A percentile compares a stretch with the other conserved stretches of the same genome.
These are phyloP conservation scores for Drosophila baimaii DNA, from an alignment of 1,140 invertebrate species.

Conservation along the genomic window DNA sequence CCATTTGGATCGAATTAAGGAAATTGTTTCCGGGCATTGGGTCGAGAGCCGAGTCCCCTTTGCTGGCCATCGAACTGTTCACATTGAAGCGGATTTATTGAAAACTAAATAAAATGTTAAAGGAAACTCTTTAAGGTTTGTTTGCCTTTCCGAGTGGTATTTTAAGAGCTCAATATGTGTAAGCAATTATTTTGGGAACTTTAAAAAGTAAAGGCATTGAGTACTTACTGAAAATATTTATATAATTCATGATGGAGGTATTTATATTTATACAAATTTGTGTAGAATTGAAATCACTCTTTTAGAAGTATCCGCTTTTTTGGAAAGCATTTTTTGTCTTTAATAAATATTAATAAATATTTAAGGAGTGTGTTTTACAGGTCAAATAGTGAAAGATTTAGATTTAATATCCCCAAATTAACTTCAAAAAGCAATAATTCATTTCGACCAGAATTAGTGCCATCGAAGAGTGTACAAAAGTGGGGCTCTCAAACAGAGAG, in stretches of 20 bases:
- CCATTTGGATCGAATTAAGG: conserved; percentile 30
- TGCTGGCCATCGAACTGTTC: conserved; percentile 51
- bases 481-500: background rate
- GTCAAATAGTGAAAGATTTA: no score
- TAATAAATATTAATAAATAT: background rate
- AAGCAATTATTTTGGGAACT: no score
- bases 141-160: background rate
- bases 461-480: background rate
- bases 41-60: conserved; percentile 4
- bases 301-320: background rate
- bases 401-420: background rate
- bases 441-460: background rate
- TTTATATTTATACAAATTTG: background rate
- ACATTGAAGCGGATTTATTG: conserved; percentile 54
- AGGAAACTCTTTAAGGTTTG: background rate
- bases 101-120: conserved; percentile 7
- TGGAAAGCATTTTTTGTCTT: no score
- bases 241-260: no score
- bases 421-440: background rate
- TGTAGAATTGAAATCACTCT: background rate
- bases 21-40: conserved; percentile 23
- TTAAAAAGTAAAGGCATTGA: no score
- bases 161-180: no score
- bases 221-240: no score
- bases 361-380: no score